A percentile compares a stretch with the other conserved stretches of the same genome.
phyloP scores from a whole-genome alignment of 2,888 invertebrate species.

The Dromius quadrimaculatus region DNA sequence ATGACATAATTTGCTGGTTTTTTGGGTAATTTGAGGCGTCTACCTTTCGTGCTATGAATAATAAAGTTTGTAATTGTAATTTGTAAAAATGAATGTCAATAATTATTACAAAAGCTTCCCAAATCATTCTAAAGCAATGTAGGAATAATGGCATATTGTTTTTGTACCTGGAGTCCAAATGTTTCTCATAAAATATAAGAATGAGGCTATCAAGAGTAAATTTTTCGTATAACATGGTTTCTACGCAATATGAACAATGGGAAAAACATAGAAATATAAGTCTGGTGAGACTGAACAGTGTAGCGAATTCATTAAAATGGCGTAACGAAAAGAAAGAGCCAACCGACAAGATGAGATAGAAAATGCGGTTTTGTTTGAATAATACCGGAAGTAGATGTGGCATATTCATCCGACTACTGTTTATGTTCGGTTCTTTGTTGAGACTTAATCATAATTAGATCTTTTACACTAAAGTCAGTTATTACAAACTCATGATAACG shows the following conservation, averaged over 20 bases:
- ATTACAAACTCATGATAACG: slow-evolving; percentile 35
- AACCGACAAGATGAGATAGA: slow-evolving; percentile 38
- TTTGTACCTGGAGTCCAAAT: no score
- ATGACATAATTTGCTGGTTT: no score
- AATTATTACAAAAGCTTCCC: no score
- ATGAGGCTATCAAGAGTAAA: no score
- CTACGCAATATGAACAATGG: slow-evolving; percentile 4
- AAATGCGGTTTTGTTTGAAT: slow-evolving; percentile 40
- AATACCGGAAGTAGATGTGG: slow-evolving; percentile 28
- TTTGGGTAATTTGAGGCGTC: no score
- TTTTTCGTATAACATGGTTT: slow-evolving; percentile 5
- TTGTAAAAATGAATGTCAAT: no score
- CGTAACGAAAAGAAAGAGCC: slow-evolving; percentile 33
- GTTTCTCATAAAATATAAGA: no score
- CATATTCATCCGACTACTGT: slow-evolving; percentile 35
- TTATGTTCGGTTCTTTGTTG: slow-evolving; percentile 40
- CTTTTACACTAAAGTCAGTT: slow-evolving; percentile 38
- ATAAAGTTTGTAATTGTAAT: no score
- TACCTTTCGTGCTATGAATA: no score
- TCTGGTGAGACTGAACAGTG: slow-evolving; percentile 21
- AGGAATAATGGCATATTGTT: no score
- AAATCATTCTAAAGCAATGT: no score
- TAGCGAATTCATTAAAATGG: slow-evolving; percentile 25
- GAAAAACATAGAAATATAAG: slow-evolving; percentile 33
- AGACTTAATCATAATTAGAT: slow-evolving; percentile 44